phyloP scores from a whole-genome alignment of 2,113 vertebrate species.

The Ovis canadensis region DNA sequence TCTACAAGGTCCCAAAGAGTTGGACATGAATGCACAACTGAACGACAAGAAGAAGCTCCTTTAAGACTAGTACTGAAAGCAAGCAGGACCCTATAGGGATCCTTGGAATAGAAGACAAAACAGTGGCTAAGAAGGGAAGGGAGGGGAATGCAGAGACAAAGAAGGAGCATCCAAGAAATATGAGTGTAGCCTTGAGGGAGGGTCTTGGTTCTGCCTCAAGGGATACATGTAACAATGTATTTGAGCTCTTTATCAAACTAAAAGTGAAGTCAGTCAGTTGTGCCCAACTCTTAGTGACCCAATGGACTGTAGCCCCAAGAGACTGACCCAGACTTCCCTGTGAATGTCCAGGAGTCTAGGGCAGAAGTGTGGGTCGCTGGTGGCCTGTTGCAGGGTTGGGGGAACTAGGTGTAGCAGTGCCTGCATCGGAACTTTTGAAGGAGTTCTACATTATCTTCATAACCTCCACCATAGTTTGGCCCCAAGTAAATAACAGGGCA shows the following conservation, averaged over 20 bases:
- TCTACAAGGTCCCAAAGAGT: neutral
- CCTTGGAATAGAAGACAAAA: neutral
- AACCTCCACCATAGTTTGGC: neutral
- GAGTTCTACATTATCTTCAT: neutral
- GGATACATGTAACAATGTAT: neutral
- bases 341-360: neutral
- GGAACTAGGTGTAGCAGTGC: neutral
- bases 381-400: neutral
- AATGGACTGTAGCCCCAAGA: neutral
- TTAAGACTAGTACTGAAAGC: neutral
- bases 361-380: neutral
- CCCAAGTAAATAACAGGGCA: neutral
- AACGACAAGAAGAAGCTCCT: neutral
- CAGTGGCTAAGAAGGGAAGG: neutral
- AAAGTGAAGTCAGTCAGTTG: neutral
- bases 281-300: neutral
- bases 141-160: neutral
- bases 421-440: neutral
- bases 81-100: neutral
- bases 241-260: neutral
- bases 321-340: neutral
- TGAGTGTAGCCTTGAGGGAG: neutral
- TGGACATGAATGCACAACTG: fast-evolving
- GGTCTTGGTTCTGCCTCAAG: neutral
- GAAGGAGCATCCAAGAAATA: neutral